phyloP scores from a whole-genome alignment of 2,888 invertebrate genomes.

The Balanococcus diminutus region DNA sequence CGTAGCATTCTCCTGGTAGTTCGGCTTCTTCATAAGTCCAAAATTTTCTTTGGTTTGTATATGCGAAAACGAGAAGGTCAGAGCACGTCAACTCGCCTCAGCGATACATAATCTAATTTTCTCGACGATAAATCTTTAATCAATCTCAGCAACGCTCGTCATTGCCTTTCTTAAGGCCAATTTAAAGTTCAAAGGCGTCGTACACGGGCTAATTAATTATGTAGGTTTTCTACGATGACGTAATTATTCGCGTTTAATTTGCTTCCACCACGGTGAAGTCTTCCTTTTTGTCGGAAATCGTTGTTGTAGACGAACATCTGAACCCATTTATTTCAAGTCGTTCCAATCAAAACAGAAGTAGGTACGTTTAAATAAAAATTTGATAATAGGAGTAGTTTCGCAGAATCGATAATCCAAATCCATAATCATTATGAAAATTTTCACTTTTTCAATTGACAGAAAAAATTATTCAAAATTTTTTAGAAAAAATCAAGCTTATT shows the following conservation, averaged over 20 bases:
- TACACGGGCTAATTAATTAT: background rate
- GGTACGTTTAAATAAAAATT: too few species aligned
- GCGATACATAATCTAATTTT: background rate
- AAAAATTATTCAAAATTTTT: too few species aligned
- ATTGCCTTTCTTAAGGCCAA: background rate
- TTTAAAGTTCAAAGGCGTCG: conserved; percentile 4
- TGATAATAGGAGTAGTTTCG: too few species aligned
- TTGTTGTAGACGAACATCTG: background rate
- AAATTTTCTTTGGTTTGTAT: background rate
- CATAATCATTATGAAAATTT: too few species aligned
- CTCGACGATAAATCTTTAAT: background rate
- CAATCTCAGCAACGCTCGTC: background rate
- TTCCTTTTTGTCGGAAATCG: background rate
- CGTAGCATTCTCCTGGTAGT: too few species aligned
- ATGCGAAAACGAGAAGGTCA: background rate
- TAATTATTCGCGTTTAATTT: background rate
- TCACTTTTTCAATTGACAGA: too few species aligned
- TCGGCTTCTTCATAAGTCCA: too few species aligned
- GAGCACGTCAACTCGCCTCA: background rate
- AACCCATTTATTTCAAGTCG: too few species aligned
- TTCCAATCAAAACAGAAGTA: too few species aligned
- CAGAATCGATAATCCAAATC: too few species aligned
- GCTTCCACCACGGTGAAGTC: background rate
- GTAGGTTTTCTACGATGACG: background rate
- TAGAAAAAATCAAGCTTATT: too few species aligned